Evolutionary conservation across 2,797 vertebrate genomes (phyloP), one percentile per base, ranked within the genome.

Genomic region (Rhadinocentrus ornatus): DNA sequence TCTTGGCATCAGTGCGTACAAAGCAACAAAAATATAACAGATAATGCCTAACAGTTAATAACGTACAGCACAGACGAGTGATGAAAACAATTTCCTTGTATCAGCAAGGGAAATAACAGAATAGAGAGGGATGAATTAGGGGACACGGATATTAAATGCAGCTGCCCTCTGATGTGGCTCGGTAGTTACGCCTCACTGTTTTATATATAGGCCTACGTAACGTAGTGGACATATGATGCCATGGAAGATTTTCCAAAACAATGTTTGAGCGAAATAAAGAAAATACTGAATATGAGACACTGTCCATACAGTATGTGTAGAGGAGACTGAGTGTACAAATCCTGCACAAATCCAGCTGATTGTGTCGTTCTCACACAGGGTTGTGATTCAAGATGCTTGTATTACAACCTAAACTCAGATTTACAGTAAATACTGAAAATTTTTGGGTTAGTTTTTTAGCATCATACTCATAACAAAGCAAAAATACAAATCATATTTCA

Each of bases 21-120:
- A 39, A 59, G 10, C 4, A n/a, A n/a, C 16, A n/a, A 50, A 53
- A 16, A 73, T 62, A 53, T 4, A 35, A 62, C 31, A 71, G n/a
- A 62, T 35, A 54, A 62, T 1, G 3, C 44, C 32, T 61, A 32
- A 5, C n/a, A 46, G 48, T 80, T 75, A 78, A 81, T 83, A 71
- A 73, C 54, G 66, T 48, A 62, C 13, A 39, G 60, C 35, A 22
- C 69, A 63, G 41, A 68, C 20, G 50, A 62, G 55, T 31, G 66
- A 65, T 73, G 46, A 57, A 70, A 66, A 73, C 8, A 13, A 57
- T 65, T 58, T 27, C 68, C 44, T 50, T 54, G 52, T 41, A 56
- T 69, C 64, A 61, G 11, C 39, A 27, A 55, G 73, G 77, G 83
- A 85, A 83, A 84, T 84, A 82, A 87, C 63, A 48, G 54, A n/a